Evolutionary conservation across 2,888 invertebrate species (phyloP), one percentile per base, ranked within the genome.

Genomic region (Sclerodermus sp.): DNA sequence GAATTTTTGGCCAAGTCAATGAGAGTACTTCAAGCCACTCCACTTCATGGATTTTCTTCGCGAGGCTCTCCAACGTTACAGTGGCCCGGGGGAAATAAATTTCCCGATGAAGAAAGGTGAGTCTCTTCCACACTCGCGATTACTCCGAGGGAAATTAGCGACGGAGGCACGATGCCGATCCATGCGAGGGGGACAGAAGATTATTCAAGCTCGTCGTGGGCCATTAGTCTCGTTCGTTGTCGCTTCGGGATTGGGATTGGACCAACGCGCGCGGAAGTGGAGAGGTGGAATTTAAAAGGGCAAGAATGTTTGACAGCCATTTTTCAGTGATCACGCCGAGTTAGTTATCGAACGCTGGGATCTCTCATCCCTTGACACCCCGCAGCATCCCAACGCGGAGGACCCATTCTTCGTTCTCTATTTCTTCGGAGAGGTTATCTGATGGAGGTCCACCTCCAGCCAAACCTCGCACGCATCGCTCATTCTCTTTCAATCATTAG

Each of bases 231-330:
- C 60, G 58, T 50, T 23, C 49, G 51, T 45, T 47, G 45, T 49
- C 29, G n/a, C 37, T 23, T 29, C 42, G 42, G 16, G 52, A 40
- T 23, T 23, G n/a, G 68, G 70, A 67, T 66, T 67, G 69, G 70
- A 68, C 66, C 62, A 62, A 58, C 60, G 67, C 62, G 58, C 67
- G 66, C 73, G 68, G 23, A 23, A 23, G 23, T 23, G 23, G 23
- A 23, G 23, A 23, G 23, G 23, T 23, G 23, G 23, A 23, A 23
- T 23, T 73, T 70, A 73, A 74, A 71, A 73, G 71, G 72, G 70
- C 70, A 72, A 70, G 72, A 72, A 73, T 74, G 70, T 76, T 75
- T 75, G 75, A 76, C 75, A 76, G 74, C 73, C 72, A 75, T 75
- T 75, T 76, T 75, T 74, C 75, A 74, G 70, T 74, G 73, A 76